Conservation (phyloP, 2,888 invertebrate genomes). For the Hypomecis atomaria region DNA sequence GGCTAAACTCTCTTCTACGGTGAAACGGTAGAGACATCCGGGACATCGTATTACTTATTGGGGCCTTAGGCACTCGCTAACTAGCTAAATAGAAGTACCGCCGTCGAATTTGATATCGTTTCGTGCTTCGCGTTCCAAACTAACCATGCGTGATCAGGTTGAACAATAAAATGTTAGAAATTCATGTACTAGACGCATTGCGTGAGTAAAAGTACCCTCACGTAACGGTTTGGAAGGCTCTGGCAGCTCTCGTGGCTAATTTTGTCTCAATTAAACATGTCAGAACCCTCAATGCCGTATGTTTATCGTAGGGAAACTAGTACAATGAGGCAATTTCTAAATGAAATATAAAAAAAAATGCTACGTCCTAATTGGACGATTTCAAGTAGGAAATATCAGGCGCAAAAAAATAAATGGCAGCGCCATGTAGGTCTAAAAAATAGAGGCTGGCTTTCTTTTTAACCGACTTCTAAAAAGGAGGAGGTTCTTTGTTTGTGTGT, state of each 20-base stretch:
- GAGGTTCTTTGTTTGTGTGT: too few species aligned
- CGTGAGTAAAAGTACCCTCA: conserved; percentile 30
- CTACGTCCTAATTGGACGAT: too few species aligned
- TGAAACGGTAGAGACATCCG: too few species aligned
- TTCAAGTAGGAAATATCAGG: too few species aligned
- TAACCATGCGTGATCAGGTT: conserved; percentile 25
- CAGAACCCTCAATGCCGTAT: not conserved
- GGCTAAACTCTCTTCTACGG: too few species aligned
- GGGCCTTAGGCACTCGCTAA: not conserved
- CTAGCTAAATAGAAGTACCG: not conserved
- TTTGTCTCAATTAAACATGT: conserved; percentile 27
- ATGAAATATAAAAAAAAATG: too few species aligned
- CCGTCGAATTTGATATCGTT: conserved; percentile 17
- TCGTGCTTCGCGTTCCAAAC: conserved; percentile 30
- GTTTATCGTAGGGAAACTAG: not conserved
- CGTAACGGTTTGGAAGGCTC: conserved; percentile 14
- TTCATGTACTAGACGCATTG: conserved; percentile 32
- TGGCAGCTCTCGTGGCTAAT: conserved; percentile 11
- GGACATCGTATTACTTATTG: not conserved
- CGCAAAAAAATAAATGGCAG: too few species aligned
- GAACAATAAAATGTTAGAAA: conserved; percentile 34
- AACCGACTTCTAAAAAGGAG: too few species aligned
- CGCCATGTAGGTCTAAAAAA: too few species aligned
- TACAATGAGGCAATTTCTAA: not conserved
- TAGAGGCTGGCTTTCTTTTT: too few species aligned